phyloP scores from a whole-genome alignment of 2,113 vertebrate species.

The Phylloscopus trochiloides region DNA sequence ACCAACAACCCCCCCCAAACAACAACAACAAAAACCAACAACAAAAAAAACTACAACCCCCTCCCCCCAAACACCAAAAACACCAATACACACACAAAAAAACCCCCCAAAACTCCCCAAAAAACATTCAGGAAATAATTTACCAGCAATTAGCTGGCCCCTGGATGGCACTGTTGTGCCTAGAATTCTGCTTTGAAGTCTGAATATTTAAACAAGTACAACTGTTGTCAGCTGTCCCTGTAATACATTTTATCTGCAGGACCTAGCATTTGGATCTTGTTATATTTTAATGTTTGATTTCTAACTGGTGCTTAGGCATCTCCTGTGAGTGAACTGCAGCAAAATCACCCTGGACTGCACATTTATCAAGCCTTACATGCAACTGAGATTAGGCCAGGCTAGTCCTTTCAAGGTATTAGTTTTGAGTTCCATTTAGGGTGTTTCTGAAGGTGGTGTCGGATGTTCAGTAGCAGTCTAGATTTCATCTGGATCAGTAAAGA shows the following conservation, averaged over 20 bases:
- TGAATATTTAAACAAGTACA: background rate
- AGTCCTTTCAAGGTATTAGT: background rate
- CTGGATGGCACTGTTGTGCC: constrained; percentile 71
- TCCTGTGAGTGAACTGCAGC: background rate
- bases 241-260: background rate
- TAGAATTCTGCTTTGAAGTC: constrained; percentile 15
- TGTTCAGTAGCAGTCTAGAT: background rate
- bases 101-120: too few relatives aligned
- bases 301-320: background rate
- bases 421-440: background rate
- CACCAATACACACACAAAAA: too few relatives aligned
- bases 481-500: background rate
- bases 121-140: background rate
- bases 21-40: too few relatives aligned
- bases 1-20: background rate
- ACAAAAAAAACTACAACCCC: too few relatives aligned
- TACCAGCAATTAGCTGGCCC: background rate
- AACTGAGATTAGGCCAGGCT: background rate
- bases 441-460: background rate
- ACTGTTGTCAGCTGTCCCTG: background rate
- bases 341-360: background rate
- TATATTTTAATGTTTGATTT: background rate
- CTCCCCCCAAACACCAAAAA: too few relatives aligned
- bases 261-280: background rate
- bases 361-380: background rate